Evolutionary conservation across 2,797 vertebrate genomes (phyloP), one percentile per base, ranked within the genome.

Genomic region (Syngnathus rostellatus): DNA sequence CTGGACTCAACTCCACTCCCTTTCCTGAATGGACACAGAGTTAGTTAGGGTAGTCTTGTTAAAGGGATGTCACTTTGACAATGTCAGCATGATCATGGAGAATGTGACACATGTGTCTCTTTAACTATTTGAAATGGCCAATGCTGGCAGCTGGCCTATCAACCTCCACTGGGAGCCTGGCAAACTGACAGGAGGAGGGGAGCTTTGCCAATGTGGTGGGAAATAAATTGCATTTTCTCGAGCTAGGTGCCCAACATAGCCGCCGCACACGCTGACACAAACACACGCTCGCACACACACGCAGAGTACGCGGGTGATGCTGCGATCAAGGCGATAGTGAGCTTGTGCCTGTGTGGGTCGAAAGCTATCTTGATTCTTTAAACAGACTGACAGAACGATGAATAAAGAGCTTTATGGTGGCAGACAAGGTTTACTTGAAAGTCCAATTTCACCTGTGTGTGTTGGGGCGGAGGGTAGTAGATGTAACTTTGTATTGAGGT

Each of bases 21-120:
- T 69, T 68, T 70, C 39, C 62, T 43, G 71, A 73, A 61, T 64
- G 79, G 79, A 74, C 72, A 68, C 37, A 66, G 79, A 81, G 75
- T 87, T 83, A 81, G 83, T 86, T 86, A 79, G 73, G 74, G 75
- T 68, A 62, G 72, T 66, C 81, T 87, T 84, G 83, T 87, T 88
- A 85, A 82, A 84, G 77, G 63, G 68, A 75, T 76, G 87, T 86
- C 86, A 85, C 74, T 68, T 69, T 84, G 84, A 85, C 81, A 77
- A 67, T 68, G 64, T 85, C 84, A 73, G 77, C 72, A 68, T 80
- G 83, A 87, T 87, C 79, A 79, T 83, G 82, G 85, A 72, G 79
- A 84, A 85, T 85, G 83, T 87, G 86, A 88, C 88, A 84, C 64
- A 3, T 54, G n/a, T 82, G 82, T 87, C 83, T 78, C 79, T 85